A percentile compares a stretch with the other conserved stretches of the same genome.
phyloP scores from a whole-genome alignment of 2,113 vertebrate genomes.

The Barnardius zonarius region DNA sequence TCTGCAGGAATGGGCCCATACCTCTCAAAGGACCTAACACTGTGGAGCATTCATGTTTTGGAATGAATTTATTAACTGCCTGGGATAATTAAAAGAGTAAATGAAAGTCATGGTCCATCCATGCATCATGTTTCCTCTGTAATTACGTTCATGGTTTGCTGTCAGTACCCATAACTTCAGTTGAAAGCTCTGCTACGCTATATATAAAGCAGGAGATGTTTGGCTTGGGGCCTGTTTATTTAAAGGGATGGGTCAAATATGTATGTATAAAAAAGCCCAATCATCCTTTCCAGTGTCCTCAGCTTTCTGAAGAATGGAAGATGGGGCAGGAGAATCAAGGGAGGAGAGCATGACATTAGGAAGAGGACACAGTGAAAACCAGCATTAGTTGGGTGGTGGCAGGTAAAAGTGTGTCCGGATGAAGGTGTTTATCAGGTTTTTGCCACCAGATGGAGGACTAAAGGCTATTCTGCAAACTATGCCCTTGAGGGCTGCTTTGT shows the following conservation, averaged over 20 bases:
- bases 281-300: neutral
- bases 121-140: constrained; percentile 10
- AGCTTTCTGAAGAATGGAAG: neutral
- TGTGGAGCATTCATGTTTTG: constrained; percentile 6
- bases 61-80: constrained; percentile 25
- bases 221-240: constrained; percentile 45
- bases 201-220: neutral
- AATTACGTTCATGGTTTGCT: constrained; percentile 19
- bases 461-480: neutral
- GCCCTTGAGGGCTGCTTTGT: neutral
- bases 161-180: neutral
- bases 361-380: neutral
- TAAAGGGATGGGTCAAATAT: constrained; percentile 8
- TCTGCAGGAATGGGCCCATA: neutral
- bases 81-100: constrained; percentile 35
- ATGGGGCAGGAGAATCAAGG: neutral
- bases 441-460: neutral
- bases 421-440: neutral
- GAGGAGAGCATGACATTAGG: accelerated
- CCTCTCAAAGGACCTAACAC: neutral
- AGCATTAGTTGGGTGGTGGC: neutral
- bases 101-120: neutral
- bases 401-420: neutral
- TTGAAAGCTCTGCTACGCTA: neutral
- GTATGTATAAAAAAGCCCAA: neutral